phyloP scores from a whole-genome alignment of 2,113 vertebrate species.

The Guaruba guarouba region DNA sequence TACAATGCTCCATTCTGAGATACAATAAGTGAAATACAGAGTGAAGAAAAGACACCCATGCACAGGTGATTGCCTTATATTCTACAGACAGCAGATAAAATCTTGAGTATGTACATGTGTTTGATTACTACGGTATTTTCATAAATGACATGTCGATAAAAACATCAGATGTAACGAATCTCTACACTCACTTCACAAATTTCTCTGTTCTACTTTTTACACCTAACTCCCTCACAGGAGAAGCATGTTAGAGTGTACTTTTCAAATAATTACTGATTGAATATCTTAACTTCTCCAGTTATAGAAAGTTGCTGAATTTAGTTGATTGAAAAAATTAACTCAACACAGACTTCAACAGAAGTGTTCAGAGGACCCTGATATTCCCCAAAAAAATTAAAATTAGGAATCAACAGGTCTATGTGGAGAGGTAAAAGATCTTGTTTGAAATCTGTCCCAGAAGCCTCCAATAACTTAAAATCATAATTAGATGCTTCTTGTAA shows the following conservation, averaged over 20 bases:
- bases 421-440: conserved; percentile 54
- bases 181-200: background rate
- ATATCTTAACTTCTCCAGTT: background rate
- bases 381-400: conserved; percentile 24
- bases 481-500: background rate
- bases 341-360: background rate
- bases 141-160: background rate
- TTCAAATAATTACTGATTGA: background rate
- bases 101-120: background rate
- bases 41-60: background rate
- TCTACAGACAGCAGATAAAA: background rate
- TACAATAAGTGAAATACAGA: background rate
- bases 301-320: background rate
- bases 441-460: conserved; percentile 78
- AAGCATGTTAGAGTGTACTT: background rate
- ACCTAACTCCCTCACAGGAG: background rate
- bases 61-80: background rate
- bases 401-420: conserved; percentile 73
- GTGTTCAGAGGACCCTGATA: background rate
- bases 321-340: background rate
- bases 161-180: background rate
- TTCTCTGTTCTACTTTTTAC: background rate
- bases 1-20: background rate
- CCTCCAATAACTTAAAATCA: conserved; percentile 67
- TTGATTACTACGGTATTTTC: background rate